Conservation (phyloP, 2,888 invertebrate species). For the Syrista parreyssii region DNA sequence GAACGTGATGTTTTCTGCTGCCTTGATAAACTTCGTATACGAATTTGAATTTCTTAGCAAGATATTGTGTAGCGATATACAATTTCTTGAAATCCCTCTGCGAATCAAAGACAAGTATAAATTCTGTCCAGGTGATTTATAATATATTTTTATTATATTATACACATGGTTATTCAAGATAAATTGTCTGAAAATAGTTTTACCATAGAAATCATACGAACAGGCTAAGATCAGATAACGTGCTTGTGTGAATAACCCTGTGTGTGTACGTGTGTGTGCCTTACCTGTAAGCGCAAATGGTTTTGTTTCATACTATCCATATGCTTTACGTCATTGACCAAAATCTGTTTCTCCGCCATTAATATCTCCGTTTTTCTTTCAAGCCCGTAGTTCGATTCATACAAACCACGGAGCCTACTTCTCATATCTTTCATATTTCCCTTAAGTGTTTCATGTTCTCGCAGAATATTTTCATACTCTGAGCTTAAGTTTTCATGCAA, state of each 20-base stretch:
- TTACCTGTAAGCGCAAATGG: constrained; percentile 85
- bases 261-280: too few species aligned
- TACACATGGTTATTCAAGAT: too few species aligned
- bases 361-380: constrained; percentile 78
- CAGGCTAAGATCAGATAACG: background rate
- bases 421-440: constrained; percentile 80
- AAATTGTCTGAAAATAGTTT: background rate
- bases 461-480: constrained; percentile 89
- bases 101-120: constrained; percentile 24
- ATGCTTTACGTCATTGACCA: constrained; percentile 82
- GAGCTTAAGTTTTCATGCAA: constrained; percentile 90
- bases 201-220: background rate
- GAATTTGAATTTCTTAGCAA: constrained; percentile 81
- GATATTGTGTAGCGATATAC: constrained; percentile 81
- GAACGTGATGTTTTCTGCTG: constrained; percentile 80
- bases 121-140: background rate
- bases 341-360: constrained; percentile 79
- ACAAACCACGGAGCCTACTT: constrained; percentile 78
- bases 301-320: constrained; percentile 85
- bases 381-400: constrained; percentile 74
- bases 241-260: background rate
- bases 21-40: constrained; percentile 79
- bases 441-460: constrained; percentile 86
- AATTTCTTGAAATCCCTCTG: constrained; percentile 83
- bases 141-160: too few species aligned